These are phyloP conservation scores for Tipula vernalis DNA, from an alignment of 2,888 invertebrate genomes.

Conservation along the genomic window DNA sequence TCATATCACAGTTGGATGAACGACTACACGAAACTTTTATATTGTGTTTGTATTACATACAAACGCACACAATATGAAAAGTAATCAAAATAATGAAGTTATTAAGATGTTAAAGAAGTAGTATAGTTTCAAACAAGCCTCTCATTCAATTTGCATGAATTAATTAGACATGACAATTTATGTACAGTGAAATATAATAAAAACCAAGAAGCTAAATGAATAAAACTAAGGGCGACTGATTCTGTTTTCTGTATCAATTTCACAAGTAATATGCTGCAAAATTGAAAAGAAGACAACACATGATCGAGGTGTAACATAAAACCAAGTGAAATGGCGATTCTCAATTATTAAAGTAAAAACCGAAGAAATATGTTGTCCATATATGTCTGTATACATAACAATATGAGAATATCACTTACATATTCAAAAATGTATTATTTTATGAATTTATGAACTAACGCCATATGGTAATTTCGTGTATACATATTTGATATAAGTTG, in stretches of 20 bases:
- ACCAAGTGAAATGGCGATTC: not conserved
- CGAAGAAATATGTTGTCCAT: no score
- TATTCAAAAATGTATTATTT: not conserved
- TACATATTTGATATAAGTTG: not conserved
- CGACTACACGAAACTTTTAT: not conserved
- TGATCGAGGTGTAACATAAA: not conserved
- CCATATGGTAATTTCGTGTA: not conserved
- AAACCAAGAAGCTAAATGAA: not conserved
- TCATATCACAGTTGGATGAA: not conserved
- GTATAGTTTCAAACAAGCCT: not conserved
- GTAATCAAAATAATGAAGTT: not conserved
- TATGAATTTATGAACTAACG: not conserved
- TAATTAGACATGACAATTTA: not conserved
- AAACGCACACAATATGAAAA: not conserved
- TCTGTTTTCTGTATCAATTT: not conserved
- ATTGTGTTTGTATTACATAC: not conserved
- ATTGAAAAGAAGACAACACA: not conserved
- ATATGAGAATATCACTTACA: no score
- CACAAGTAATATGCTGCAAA: not conserved
- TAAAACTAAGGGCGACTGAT: not conserved
- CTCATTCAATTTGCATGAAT: not conserved
- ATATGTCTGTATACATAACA: no score
- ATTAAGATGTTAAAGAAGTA: not conserved
- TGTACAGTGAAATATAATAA: not conserved
- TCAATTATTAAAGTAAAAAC: not conserved